Percentiles rank a stretch among this genome's conserved stretches.
These are phyloP conservation scores for Bhutanitis thaidina DNA, from an alignment of 2,888 invertebrate genomes.

Conservation along the genomic window DNA sequence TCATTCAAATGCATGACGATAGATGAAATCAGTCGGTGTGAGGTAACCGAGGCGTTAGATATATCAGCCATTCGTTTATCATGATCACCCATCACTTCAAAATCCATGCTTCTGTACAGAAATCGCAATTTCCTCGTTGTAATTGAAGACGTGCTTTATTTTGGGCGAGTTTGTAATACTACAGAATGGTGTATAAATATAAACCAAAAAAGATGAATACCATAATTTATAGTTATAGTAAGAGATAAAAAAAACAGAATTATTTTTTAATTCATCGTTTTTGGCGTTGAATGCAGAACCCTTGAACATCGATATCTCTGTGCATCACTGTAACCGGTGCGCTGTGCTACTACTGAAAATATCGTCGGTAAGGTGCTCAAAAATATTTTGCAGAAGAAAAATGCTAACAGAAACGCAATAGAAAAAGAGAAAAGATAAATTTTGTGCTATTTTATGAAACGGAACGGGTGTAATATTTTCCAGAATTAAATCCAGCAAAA, in stretches of 20 bases:
- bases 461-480: conserved; percentile 35
- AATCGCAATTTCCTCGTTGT: conserved; percentile 58
- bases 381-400: conserved; percentile 41
- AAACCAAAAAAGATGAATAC: conserved; percentile 12
- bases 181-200: conserved; percentile 13
- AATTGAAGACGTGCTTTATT: conserved; percentile 46
- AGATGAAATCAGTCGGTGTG: conserved; percentile 53
- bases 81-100: conserved; percentile 49
- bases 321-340: conserved; percentile 52
- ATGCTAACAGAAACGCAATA: conserved; percentile 35
- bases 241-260: not conserved
- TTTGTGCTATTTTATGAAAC: conserved; percentile 57
- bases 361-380: conserved; percentile 56
- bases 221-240: not conserved
- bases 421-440: conserved; percentile 38
- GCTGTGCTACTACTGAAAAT: conserved; percentile 56
- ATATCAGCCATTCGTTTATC: conserved; percentile 61
- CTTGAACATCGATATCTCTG: conserved; percentile 51
- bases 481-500: conserved; percentile 11
- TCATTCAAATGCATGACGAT: conserved; percentile 53
- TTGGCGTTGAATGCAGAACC: conserved; percentile 33
- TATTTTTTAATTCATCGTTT: conserved; percentile 43
- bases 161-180: conserved; percentile 36
- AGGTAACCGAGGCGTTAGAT: conserved; percentile 67
- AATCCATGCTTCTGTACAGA: conserved; percentile 75